Evolutionary conservation across 2,113 vertebrate genomes (phyloP), one percentile per base, ranked within the genome.

Genomic region (Noctilio leporinus): DNA sequence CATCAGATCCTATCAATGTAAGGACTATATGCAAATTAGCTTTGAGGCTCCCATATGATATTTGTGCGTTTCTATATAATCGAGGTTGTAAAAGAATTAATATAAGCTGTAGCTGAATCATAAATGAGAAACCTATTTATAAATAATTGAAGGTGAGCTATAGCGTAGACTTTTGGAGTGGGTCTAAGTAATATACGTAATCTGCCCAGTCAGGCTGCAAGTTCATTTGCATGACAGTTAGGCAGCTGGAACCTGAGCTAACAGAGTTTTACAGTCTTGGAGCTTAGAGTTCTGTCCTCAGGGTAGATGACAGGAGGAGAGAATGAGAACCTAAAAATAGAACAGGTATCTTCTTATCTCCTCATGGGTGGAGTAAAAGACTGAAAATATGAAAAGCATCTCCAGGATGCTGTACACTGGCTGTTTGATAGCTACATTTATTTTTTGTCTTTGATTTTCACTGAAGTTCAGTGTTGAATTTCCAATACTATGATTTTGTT

Each of bases 311-410:
- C 73, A 24, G 14, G 19, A 28, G 30, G 86, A 91, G 30, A 93
- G 89, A 82, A 76, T 90, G 83, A 81, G 81, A 73, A 83, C 81
- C 95, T 96, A 95, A 93, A 96, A 93, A 85, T 95, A 93, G 92
- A 91, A 80, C 91, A 62, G 89, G 59, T 89, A 57, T 93, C 78
- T 86, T 94, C 59, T 94, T 95, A 96, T 91, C 95, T 77, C 80
- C 75, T 65, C 35, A 15, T 67, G 86, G 75, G 64, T 86, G 76
- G 83, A 75, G 53, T 45, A 43, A 45, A 92, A 64, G 55, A 85
- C 83, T 65, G 11, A 69, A 96, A 96, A 43, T 94, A 96, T 95
- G 92, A 64, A 87, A 94, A 93, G 76, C 84, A 94, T 95, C 20
- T 51, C 64, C 20, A 69, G 87, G 84, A 57, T 92, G 81, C 72